Percentiles rank a stretch among this genome's conserved stretches.
phyloP scores from a whole-genome alignment of 2,113 vertebrate species.

The Nesoenas mayeri region DNA sequence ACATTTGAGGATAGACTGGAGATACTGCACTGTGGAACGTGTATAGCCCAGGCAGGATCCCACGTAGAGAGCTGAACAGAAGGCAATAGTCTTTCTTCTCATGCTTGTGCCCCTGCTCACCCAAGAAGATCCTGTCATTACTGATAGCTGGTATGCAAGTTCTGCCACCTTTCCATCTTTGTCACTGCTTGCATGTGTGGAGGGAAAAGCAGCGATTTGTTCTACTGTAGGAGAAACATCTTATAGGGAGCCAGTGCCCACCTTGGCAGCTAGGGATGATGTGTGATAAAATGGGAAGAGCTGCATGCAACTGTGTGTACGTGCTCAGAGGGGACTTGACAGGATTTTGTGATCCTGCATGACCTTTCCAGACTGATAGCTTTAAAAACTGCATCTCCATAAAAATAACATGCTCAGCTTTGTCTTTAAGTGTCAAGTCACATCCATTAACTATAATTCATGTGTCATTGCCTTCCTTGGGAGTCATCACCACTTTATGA shows the following conservation, averaged over 20 bases:
- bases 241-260: background rate
- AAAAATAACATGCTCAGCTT: background rate
- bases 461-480: background rate
- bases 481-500: background rate
- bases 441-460: background rate
- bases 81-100: background rate
- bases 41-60: background rate
- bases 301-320: background rate
- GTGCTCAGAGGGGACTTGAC: background rate
- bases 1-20: background rate
- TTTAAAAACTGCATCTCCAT: background rate
- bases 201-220: background rate
- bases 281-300: background rate
- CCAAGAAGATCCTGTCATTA: background rate
- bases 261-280: background rate
- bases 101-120: background rate
- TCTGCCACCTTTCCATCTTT: background rate
- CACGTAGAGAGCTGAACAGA: background rate
- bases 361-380: background rate
- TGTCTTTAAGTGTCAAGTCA: background rate
- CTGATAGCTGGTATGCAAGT: background rate
- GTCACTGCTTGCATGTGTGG: rapidly evolving
- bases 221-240: background rate
- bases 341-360: background rate
- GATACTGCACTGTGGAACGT: rapidly evolving